These are phyloP conservation scores for Rhagium mordax DNA, from an alignment of 2,888 invertebrate species.

Conservation along the genomic window DNA sequence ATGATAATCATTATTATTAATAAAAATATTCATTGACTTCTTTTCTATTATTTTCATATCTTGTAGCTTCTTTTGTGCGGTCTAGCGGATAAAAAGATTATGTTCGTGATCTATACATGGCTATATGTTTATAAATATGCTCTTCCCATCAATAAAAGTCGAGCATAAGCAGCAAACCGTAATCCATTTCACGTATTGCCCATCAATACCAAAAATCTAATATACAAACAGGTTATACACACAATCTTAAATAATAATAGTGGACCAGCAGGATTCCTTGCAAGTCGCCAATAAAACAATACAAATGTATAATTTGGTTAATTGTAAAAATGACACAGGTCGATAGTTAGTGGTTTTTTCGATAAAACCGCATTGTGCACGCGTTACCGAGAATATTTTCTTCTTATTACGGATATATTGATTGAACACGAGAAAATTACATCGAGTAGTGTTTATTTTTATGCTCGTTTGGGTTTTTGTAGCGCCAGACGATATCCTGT, in stretches of 20 bases:
- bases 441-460: constrained; percentile 46
- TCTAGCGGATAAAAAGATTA: neutral
- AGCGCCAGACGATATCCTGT: constrained; percentile 55
- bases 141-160: neutral
- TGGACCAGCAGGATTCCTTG: constrained; percentile 41
- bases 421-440: constrained; percentile 60
- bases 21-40: too few species aligned
- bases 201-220: constrained; percentile 56
- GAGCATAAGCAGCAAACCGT: constrained; percentile 32
- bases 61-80: too few species aligned
- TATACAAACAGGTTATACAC: constrained; percentile 57
- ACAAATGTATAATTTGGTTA: constrained; percentile 43
- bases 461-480: constrained; percentile 53
- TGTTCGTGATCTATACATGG: neutral
- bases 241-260: constrained; percentile 56
- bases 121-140: neutral
- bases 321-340: constrained; percentile 55
- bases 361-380: constrained; percentile 59
- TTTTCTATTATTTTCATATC: too few species aligned
- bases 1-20: too few species aligned
- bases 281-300: constrained; percentile 30
- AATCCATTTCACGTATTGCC: constrained; percentile 55
- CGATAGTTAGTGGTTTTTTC: constrained; percentile 57
- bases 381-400: constrained; percentile 57
- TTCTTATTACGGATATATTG: constrained; percentile 58